Conservation (phyloP, 2,888 invertebrate genomes). For the Pinctada fucata region DNA sequence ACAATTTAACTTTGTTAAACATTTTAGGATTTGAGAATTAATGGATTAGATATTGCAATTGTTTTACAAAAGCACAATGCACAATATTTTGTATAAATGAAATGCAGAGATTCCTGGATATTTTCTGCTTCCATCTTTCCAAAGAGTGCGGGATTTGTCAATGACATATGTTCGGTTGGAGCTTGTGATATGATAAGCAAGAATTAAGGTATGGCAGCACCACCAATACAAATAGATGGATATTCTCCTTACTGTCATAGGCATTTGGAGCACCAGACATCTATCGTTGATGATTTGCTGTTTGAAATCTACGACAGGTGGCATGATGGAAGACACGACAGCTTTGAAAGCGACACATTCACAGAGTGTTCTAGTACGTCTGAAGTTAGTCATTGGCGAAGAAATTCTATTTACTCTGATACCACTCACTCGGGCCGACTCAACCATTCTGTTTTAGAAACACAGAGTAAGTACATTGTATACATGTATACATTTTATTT, state of each 20-base stretch:
- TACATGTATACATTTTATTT: neutral
- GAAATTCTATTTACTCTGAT: constrained; percentile 50
- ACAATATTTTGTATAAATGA: too few species aligned
- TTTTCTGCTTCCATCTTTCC: too few species aligned
- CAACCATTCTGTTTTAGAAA: constrained; percentile 63
- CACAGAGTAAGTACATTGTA: constrained; percentile 63
- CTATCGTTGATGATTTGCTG: constrained; percentile 74
- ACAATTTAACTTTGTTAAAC: too few species aligned
- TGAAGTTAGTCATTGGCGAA: constrained; percentile 64
- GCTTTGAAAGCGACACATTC: constrained; percentile 76
- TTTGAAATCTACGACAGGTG: constrained; percentile 75
- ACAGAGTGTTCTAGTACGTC: constrained; percentile 75
- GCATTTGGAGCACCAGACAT: constrained; percentile 54
- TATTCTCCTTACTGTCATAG: neutral
- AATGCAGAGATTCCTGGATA: too few species aligned
- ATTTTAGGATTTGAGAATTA: too few species aligned
- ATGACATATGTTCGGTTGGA: too few species aligned
- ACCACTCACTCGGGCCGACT: constrained; percentile 58
- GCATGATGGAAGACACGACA: constrained; percentile 68
- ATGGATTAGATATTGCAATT: too few species aligned
- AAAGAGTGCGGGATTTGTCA: too few species aligned
- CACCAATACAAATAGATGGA: neutral
- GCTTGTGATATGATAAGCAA: too few species aligned
- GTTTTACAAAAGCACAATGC: too few species aligned
- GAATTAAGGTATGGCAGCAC: neutral